Evolutionary conservation across 2,888 invertebrate genomes (phyloP).

Genomic region (Tuta absoluta): DNA sequence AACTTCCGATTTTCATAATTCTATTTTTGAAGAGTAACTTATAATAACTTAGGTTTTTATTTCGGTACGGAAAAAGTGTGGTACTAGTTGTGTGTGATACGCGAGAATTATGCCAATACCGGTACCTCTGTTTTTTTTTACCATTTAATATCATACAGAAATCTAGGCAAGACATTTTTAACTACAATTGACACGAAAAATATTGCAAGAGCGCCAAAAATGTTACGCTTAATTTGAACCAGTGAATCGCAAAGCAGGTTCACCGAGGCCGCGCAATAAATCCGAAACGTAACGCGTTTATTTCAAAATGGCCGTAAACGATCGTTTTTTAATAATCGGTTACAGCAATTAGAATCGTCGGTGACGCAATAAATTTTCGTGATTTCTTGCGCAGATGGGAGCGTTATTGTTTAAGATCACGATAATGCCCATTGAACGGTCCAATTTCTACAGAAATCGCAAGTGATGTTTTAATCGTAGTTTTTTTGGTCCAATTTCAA

Average conservation of each 20-base stretch:
- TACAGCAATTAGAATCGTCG: conserved; percentile 63
- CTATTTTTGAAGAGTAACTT: too few species aligned
- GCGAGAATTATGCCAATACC: too few species aligned
- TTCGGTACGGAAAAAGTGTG: too few species aligned
- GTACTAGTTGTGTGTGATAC: too few species aligned
- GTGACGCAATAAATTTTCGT: conserved; percentile 69
- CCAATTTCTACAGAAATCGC: conserved; percentile 54
- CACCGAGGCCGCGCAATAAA: conserved; percentile 10
- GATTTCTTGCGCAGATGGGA: conserved; percentile 69
- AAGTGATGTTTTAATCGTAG: conserved; percentile 55
- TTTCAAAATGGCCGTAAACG: conserved; percentile 63
- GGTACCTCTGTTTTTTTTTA: too few species aligned
- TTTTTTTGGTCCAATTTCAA: conserved; percentile 40
- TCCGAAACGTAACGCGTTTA: conserved; percentile 30
- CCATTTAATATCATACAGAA: too few species aligned
- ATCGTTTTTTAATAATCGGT: conserved; percentile 67
- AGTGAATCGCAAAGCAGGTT: background rate
- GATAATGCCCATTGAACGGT: conserved; percentile 51
- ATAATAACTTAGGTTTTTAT: too few species aligned
- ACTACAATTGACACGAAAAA: background rate
- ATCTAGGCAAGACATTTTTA: background rate
- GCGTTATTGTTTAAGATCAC: conserved; percentile 72
- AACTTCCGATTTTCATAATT: too few species aligned
- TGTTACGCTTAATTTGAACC: background rate
- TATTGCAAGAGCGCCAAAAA: background rate